A percentile compares a stretch with the other conserved stretches of the same genome.
Conservation (phyloP, 1,140 invertebrate genomes). For the Hypsibius dujardini region DNA sequence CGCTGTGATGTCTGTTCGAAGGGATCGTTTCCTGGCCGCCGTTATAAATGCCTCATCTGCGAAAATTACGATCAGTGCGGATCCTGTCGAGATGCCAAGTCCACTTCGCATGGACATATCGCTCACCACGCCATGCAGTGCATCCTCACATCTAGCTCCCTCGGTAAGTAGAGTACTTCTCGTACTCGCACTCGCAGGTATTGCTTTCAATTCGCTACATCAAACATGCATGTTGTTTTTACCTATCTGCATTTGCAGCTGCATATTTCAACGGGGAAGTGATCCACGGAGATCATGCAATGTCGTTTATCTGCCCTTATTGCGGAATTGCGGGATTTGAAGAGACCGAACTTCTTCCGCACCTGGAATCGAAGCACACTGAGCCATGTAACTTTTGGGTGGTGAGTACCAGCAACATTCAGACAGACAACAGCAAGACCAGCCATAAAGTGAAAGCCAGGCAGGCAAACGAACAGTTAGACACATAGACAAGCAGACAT, state of each 20-base stretch:
- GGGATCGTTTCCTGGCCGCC: conserved; percentile 69
- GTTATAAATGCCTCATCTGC: conserved; percentile 95
- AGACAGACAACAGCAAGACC: neutral
- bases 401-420: neutral
- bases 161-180: conserved; percentile 45
- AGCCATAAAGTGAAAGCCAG: neutral
- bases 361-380: conserved; percentile 1
- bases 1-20: neutral
- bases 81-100: conserved; percentile 80
- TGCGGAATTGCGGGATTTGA: neutral
- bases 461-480: no score
- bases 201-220: neutral
- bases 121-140: conserved; percentile 96
- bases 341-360: neutral
- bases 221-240: neutral
- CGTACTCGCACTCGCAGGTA: neutral
- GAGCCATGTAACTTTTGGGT: neutral
- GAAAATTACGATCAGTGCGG: conserved; percentile 97
- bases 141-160: conserved; percentile 85
- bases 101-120: conserved; percentile 73
- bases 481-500: no score
- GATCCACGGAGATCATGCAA: neutral
- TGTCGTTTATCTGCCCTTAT: neutral
- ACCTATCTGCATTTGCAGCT: neutral
- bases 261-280: neutral